A percentile compares a stretch with the other conserved stretches of the same genome.
Evolutionary conservation across 2,888 invertebrate genomes (phyloP).

Genomic region (Hydropsyche betteni): DNA sequence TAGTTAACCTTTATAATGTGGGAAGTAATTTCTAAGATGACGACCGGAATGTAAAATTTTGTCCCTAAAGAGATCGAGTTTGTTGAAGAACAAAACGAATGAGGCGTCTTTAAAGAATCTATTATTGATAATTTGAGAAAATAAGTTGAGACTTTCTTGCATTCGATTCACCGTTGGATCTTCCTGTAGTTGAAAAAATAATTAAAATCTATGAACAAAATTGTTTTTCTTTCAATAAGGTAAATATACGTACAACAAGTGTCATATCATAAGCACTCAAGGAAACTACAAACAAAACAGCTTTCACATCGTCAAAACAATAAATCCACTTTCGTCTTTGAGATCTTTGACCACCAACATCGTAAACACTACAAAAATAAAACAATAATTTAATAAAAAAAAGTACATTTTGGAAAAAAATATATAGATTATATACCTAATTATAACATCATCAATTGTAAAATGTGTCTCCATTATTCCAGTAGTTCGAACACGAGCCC

Average conservation of each 20-base stretch:
- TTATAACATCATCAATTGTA: conserved; percentile 67
- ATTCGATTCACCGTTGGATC: conserved; percentile 70
- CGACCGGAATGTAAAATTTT: conserved; percentile 71
- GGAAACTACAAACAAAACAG: conserved; percentile 71
- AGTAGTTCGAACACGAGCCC: conserved; percentile 72
- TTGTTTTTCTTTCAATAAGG: neutral
- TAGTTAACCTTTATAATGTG: conserved; percentile 65
- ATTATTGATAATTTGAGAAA: conserved; percentile 72
- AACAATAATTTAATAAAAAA: neutral
- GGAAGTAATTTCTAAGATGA: conserved; percentile 69
- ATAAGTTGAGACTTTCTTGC: conserved; percentile 71
- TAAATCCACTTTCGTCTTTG: conserved; percentile 74
- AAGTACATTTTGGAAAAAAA: neutral
- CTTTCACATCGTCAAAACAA: conserved; percentile 73
- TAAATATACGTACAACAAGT: conserved; percentile 59
- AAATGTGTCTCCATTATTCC: conserved; percentile 75
- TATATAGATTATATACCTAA: conserved; percentile 54
- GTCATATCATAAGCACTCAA: conserved; percentile 75
- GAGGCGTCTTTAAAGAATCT: conserved; percentile 71
- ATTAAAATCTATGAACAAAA: neutral
- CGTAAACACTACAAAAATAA: conserved; percentile 66
- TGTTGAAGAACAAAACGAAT: conserved; percentile 72
- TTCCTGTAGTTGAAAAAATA: conserved; percentile 60
- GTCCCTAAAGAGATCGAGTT: conserved; percentile 72
- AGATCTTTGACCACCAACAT: conserved; percentile 73